Conservation (phyloP, 2,797 vertebrate genomes). For the Delichon dasypus region DNA sequence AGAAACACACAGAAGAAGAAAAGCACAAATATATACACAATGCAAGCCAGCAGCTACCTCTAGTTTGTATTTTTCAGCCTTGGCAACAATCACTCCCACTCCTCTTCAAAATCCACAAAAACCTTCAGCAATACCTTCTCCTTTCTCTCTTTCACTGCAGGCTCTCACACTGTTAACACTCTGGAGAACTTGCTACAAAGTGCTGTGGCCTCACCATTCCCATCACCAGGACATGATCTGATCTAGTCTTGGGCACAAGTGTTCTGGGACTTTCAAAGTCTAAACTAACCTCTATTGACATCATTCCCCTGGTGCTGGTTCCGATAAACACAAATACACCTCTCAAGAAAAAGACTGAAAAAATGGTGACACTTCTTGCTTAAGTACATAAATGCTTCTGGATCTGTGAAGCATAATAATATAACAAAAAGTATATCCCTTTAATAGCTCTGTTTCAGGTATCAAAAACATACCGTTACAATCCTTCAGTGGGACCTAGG, state of each 20-base stretch:
- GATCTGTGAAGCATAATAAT: background rate
- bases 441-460: background rate
- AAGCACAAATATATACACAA: background rate
- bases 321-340: background rate
- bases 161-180: background rate
- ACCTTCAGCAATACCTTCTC: background rate
- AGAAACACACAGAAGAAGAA: background rate
- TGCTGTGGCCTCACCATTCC: background rate
- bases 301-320: background rate
- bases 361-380: background rate
- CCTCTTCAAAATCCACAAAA: background rate
- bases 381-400: background rate
- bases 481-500: background rate
- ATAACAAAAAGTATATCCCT: background rate
- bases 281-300: background rate
- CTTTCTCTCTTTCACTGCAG: background rate
- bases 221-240: background rate
- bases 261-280: background rate
- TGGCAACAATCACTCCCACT: background rate
- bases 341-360: background rate
- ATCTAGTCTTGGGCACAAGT: background rate
- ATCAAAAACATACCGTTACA: background rate
- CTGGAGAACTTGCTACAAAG: background rate
- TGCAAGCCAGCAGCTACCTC: background rate
- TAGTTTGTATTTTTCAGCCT: background rate